Evolutionary conservation across 2,113 vertebrate species (phyloP), one percentile per base, ranked within the genome.

Genomic region (Corythornis cristatus): DNA sequence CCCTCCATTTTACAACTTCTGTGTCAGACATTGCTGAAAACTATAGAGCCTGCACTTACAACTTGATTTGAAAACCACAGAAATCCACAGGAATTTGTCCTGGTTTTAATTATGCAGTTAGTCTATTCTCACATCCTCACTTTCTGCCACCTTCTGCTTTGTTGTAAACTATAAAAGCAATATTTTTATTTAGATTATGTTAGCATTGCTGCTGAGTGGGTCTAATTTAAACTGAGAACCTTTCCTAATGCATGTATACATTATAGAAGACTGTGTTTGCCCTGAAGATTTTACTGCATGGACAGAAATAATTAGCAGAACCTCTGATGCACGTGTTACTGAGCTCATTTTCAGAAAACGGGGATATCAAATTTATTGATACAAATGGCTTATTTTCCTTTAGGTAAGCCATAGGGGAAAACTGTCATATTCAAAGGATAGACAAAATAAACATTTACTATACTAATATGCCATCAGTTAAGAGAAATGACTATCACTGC

Each of bases 1-100:
- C 4, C 5, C 29, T 67, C 8, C 42, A 5, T 66, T 91, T 80
- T 66, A 25, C 3, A 29, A 53, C 15, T 54, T 76, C 11, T 43
- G 3, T 58, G 7, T 50, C 37, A 67, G 29, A 68, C 1, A 48
- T 5, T 43, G 11, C 12, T 77, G 28, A 79, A 68, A 74, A 29
- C 2, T 22, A 11, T 1, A 37, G 3, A 12, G 3, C 12, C 21
- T 79, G 7, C 9, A 4, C 2, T 77, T 56, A 46, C 2, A 53
- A 2, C 9, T 60, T 54, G 45, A 45, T 50, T 40, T 60, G 35
- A 57, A 89, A 83, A 61, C 4, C 6, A 48, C 19, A 43, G 11
- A 74, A 67, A 12, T 56, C 19, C 25, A 28, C 40, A 72, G 22
- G 12, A 84, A 78, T 40, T n/a, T 7, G 8, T 53, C 1, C 17